Conservation (phyloP, 30 jellyfish, hydroid and myxozoan genomes). For the Rhopilema esculentum region DNA sequence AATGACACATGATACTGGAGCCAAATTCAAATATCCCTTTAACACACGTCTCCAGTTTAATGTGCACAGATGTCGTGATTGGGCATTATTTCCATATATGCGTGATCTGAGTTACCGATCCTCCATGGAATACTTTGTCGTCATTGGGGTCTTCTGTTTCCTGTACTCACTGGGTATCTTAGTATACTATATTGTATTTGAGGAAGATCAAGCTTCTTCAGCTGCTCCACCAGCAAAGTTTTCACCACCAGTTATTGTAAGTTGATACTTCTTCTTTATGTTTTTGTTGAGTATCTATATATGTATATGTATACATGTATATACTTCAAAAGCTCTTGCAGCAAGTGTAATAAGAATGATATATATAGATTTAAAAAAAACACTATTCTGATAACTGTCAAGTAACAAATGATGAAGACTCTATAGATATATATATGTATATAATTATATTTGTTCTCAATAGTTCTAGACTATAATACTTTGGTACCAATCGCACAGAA, state of each 20-base stretch:
- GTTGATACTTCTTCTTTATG: slow-evolving; percentile 1
- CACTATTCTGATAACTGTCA: background rate
- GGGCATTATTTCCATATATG: background rate
- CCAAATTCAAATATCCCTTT: slow-evolving; percentile 73
- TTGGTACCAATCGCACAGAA: too few relatives aligned
- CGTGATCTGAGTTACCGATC: slow-evolving; percentile 55
- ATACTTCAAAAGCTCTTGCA: background rate
- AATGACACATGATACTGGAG: background rate
- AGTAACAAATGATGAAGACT: too few relatives aligned
- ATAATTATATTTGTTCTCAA: background rate
- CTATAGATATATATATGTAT: slow-evolving; percentile 9
- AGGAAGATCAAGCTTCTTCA: slow-evolving; percentile 57
- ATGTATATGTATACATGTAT: background rate
- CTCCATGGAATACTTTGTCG: slow-evolving; percentile 86
- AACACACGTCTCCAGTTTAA: slow-evolving; percentile 18
- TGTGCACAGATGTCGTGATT: background rate
- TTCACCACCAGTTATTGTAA: slow-evolving; percentile 90
- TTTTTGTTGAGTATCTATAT: background rate
- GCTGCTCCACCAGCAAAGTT: slow-evolving; percentile 62
- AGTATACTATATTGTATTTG: slow-evolving; percentile 77
- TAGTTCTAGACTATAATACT: too few relatives aligned
- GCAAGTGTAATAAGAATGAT: background rate
- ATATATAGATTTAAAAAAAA: background rate
- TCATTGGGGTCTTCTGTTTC: slow-evolving; percentile 91
- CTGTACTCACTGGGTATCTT: slow-evolving; percentile 77